Percentiles rank a stretch among this genome's conserved stretches.
These are phyloP conservation scores for Yasuhikotakia modesta DNA, from an alignment of 2,797 vertebrate genomes.

Conservation along the genomic window DNA sequence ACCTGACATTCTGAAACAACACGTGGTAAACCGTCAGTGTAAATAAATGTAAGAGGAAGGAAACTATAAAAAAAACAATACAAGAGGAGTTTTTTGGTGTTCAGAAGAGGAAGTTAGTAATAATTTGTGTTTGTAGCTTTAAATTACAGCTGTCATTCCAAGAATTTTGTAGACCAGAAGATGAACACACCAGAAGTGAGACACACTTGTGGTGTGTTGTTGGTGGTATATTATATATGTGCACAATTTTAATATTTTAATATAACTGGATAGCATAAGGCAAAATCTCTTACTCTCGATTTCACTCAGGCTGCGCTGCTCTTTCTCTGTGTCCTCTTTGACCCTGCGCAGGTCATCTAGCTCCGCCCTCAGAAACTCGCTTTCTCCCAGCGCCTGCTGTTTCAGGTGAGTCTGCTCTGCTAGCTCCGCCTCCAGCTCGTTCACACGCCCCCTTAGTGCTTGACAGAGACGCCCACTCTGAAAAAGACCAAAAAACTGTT, in stretches of 20 bases:
- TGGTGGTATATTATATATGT: too few relatives aligned
- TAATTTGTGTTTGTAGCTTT: background rate
- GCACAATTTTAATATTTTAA: too few relatives aligned
- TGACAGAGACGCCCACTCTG: conserved; percentile 86
- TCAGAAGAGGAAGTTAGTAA: background rate
- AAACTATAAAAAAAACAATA: background rate
- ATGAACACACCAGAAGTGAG: too few relatives aligned
- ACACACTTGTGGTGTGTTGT: too few relatives aligned
- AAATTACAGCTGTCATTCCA: background rate
- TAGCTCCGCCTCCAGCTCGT: conserved; percentile 93
- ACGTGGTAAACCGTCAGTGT: background rate
- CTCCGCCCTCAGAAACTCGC: conserved; percentile 90
- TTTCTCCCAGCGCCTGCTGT: conserved; percentile 89
- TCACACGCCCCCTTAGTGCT: conserved; percentile 88
- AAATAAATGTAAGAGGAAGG: background rate
- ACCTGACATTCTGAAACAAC: background rate
- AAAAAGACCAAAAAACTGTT: fast-evolving
- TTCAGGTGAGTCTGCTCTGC: conserved; percentile 94
- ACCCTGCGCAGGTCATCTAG: conserved; percentile 92
- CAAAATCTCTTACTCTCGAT: conserved; percentile 85
- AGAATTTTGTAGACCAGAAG: background rate
- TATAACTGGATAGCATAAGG: too few relatives aligned
- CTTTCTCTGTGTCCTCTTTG: conserved; percentile 92
- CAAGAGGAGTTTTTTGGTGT: background rate
- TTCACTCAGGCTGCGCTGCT: conserved; percentile 92